Conservation (phyloP, 2,797 vertebrate species). For the Schizothorax lantsangensis region DNA sequence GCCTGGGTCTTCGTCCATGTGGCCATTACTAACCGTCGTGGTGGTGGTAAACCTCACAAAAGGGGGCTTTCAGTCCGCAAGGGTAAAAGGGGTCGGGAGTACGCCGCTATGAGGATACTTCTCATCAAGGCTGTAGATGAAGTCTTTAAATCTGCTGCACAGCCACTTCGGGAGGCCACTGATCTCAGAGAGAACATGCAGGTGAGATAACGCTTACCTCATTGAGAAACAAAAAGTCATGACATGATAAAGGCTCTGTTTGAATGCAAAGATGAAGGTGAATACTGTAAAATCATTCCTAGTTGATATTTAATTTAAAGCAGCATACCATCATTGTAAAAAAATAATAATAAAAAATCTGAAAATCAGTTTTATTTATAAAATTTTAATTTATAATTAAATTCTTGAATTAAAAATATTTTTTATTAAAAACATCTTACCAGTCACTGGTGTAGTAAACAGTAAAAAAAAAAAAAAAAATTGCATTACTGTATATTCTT, state of each 20-base stretch:
- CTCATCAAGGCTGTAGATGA: slow-evolving; percentile 94
- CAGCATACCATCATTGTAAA: neutral
- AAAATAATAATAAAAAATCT: neutral
- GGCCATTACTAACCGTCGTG: slow-evolving; percentile 96
- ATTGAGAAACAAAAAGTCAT: neutral
- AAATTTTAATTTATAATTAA: no score
- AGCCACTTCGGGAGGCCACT: slow-evolving; percentile 91
- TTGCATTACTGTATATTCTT: no score
- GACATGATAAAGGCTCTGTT: neutral
- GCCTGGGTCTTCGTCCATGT: slow-evolving; percentile 96
- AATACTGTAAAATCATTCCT: neutral
- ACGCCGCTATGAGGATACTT: slow-evolving; percentile 93
- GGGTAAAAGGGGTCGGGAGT: slow-evolving; percentile 92
- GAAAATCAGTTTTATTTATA: neutral
- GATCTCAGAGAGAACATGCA: slow-evolving; percentile 99
- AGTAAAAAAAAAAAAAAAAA: no score
- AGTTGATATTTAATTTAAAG: neutral
- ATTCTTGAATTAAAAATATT: no score
- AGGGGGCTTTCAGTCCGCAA: slow-evolving; percentile 96
- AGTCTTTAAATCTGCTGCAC: slow-evolving; percentile 94
- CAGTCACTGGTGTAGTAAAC: no score
- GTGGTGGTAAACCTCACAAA: slow-evolving; percentile 97
- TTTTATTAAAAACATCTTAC: no score
- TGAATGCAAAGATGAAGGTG: neutral
- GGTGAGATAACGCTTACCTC: slow-evolving; percentile 74